Base-by-base conservation (phyloP, 2,797 vertebrate genomes). In the Limnodromus scolopaceus region DNA sequence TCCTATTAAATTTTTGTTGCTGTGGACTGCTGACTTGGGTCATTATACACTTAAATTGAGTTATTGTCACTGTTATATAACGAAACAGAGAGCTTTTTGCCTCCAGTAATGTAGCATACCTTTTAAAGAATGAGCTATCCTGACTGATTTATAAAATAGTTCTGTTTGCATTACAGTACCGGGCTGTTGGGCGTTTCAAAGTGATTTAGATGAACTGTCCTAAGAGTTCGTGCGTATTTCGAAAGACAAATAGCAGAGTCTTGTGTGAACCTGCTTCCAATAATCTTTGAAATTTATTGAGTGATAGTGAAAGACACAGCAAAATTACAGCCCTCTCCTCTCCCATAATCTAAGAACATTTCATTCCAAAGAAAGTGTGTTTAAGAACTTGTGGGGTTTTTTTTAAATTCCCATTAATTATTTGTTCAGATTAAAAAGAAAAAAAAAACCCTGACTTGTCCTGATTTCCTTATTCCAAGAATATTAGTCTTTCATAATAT, bases 41-140 rank as follows among this genome's bases (percentile, higher is more conserved):
- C 97, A 97, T 98, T 97, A 97, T 94, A 94, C 66, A 92, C 96
- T 97, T 98, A 98, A 98, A 97, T 57, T 97, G 97, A 98, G 93
- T 97, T 97, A 94, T 94, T 97, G 94, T 95, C 97, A 96, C 96
- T 96, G 91, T 97, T 97, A 84, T 86, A 95, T 92, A 97, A 96
- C 7, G 13, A 98, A 98, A 94, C 61, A 86, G 91, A 95, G 81
- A 90, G 91, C 41, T 86, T 96, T 96, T 96, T 94, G 87, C 94
- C 90, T 95, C 54, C 61, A 91, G 88, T 80, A 94, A 95, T 82
- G 63, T 66, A 90, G 72, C 86, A 39, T 94, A 93, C 87, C 88
- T 97, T 94, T 95, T 92, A 95, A 98, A 97, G 71, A 97, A 96
- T 87, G 79, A 63, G 39, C 25, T 84, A 39, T 72, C 61, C 76